A percentile compares a stretch with the other conserved stretches of the same genome.
phyloP scores from a whole-genome alignment of 2,113 vertebrate genomes.

The Hemiprocne comata region DNA sequence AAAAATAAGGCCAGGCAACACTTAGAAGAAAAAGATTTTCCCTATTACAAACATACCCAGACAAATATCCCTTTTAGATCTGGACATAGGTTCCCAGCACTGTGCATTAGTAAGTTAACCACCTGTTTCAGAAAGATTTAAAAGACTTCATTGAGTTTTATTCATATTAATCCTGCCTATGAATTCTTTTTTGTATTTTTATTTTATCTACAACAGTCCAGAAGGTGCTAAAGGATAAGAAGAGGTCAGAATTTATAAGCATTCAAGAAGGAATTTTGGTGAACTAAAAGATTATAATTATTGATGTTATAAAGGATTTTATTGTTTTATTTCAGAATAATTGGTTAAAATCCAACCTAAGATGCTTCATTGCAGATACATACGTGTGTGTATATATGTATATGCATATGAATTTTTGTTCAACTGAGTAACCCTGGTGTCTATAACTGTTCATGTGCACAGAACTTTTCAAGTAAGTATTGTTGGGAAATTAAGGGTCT shows the following conservation, averaged over 20 bases:
- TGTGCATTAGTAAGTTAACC: background rate
- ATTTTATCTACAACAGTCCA: background rate
- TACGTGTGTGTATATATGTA: rapidly evolving
- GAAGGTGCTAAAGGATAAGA: background rate
- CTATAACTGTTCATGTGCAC: background rate
- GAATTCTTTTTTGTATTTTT: background rate
- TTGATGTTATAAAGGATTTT: background rate
- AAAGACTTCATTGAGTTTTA: background rate
- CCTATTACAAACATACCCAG: background rate
- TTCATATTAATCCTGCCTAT: background rate
- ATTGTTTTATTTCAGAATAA: background rate
- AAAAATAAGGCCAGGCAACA: background rate
- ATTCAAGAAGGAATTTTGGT: background rate
- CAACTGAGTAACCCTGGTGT: background rate
- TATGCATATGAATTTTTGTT: background rate
- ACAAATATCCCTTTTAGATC: background rate
- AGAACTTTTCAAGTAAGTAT: background rate
- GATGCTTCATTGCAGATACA: background rate
- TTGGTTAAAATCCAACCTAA: background rate
- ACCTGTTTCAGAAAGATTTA: background rate
- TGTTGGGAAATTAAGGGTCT: background rate
- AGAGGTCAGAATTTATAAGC: background rate
- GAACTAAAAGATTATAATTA: background rate
- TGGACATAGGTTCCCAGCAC: background rate
- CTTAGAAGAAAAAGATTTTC: background rate